Evolutionary conservation across 1,140 invertebrate species (phyloP).

Genomic region (Olivierus martensii): DNA sequence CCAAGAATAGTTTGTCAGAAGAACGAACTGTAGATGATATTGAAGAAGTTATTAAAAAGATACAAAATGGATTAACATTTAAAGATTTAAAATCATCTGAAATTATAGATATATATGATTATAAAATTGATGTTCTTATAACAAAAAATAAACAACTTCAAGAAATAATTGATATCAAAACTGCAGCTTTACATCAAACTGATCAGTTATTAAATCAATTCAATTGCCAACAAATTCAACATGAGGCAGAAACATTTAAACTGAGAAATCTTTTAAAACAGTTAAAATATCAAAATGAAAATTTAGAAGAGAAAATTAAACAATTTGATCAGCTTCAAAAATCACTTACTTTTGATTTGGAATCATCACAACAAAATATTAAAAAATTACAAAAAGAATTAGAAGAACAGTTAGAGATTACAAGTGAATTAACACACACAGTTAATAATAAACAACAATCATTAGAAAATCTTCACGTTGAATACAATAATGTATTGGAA

Average conservation of each 20-base stretch:
- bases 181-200: slow-evolving; percentile 27
- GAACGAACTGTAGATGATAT: slow-evolving; percentile 3
- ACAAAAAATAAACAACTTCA: slow-evolving; percentile 31
- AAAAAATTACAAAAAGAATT: neutral
- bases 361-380: neutral
- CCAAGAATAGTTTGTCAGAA: neutral
- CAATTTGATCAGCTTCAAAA: neutral
- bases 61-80: slow-evolving; percentile 20
- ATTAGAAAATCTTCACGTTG: slow-evolving; percentile 2
- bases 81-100: slow-evolving; percentile 29
- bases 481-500: slow-evolving; percentile 11
- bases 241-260: slow-evolving; percentile 30
- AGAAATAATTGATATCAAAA: slow-evolving; percentile 31
- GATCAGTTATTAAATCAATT: slow-evolving; percentile 30
- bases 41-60: neutral
- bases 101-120: slow-evolving; percentile 32
- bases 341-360: neutral
- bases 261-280: slow-evolving; percentile 26
- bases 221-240: slow-evolving; percentile 25
- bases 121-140: slow-evolving; percentile 25
- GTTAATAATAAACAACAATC: neutral
- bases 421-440: neutral
- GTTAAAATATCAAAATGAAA: slow-evolving; percentile 2
- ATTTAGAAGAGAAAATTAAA: slow-evolving; percentile 17
- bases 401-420: slow-evolving; percentile 4